Evolutionary conservation across 2,113 vertebrate genomes (phyloP).

Genomic region (Ailuropoda melanoleuca): DNA sequence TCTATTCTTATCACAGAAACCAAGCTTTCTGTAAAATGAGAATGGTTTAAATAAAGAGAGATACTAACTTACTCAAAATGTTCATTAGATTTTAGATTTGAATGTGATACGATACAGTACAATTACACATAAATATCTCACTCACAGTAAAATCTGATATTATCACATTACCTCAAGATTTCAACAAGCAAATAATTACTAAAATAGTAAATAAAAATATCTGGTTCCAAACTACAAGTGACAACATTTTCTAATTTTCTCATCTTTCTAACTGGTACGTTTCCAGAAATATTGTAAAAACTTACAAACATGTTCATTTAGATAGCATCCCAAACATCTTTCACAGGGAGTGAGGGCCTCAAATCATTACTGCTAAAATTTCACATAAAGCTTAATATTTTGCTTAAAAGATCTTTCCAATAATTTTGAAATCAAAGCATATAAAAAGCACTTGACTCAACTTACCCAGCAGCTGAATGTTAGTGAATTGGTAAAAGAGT

Average conservation of each 20-base stretch:
- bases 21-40: background rate
- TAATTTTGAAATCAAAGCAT: slow-evolving; percentile 34
- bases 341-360: background rate
- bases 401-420: background rate
- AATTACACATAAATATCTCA: background rate
- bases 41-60: background rate
- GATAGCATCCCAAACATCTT: background rate
- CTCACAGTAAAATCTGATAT: background rate
- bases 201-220: background rate
- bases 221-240: slow-evolving; percentile 29
- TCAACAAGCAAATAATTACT: slow-evolving; percentile 3
- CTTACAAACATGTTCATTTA: background rate
- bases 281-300: background rate
- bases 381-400: slow-evolving; percentile 41
- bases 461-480: slow-evolving; percentile 80
- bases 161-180: background rate
- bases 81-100: background rate
- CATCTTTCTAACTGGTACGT: background rate
- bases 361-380: slow-evolving; percentile 19
- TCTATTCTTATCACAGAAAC: slow-evolving; percentile 32
- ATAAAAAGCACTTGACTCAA: slow-evolving; percentile 17
- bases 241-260: slow-evolving; percentile 4
- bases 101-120: background rate
- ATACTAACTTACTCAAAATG: background rate
- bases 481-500: slow-evolving; percentile 74